A percentile compares a stretch with the other conserved stretches of the same genome.
These are phyloP conservation scores for Drosophila koepferae DNA, from an alignment of 2,888 invertebrate species.

Conservation along the genomic window DNA sequence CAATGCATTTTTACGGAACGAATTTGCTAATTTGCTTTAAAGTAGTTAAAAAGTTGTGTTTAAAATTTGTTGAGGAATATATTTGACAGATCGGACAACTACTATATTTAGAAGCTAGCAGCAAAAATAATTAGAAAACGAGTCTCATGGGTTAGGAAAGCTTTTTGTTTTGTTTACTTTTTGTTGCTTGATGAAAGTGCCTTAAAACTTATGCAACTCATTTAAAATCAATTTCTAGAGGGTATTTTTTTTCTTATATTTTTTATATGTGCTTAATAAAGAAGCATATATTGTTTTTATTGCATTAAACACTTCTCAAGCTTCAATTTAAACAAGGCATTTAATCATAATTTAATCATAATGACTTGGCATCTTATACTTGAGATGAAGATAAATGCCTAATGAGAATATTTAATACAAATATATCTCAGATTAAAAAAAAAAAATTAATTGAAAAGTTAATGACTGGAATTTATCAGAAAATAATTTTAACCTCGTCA, in stretches of 20 bases:
- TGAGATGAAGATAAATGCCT: background rate
- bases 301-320: background rate
- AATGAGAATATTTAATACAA: constrained; percentile 1
- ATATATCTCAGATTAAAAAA: background rate
- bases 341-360: background rate
- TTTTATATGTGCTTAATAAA: background rate
- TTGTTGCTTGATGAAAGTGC: background rate
- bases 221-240: too few relatives aligned
- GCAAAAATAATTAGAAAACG: background rate
- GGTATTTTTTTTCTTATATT: background rate
- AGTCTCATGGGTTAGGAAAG: background rate
- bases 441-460: too few relatives aligned
- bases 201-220: background rate
- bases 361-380: constrained; percentile 3
- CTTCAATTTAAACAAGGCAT: background rate
- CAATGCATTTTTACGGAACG: background rate
- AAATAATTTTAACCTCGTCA: background rate
- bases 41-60: too few relatives aligned
- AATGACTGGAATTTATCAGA: background rate
- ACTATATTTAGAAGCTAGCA: background rate
- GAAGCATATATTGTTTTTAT: background rate
- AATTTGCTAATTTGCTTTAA: background rate
- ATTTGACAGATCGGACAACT: background rate
- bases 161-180: background rate
- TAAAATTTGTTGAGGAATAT: too few relatives aligned